Evolutionary conservation across 2,797 vertebrate species (phyloP).

Genomic region (Neosilurus hyrtlii): DNA sequence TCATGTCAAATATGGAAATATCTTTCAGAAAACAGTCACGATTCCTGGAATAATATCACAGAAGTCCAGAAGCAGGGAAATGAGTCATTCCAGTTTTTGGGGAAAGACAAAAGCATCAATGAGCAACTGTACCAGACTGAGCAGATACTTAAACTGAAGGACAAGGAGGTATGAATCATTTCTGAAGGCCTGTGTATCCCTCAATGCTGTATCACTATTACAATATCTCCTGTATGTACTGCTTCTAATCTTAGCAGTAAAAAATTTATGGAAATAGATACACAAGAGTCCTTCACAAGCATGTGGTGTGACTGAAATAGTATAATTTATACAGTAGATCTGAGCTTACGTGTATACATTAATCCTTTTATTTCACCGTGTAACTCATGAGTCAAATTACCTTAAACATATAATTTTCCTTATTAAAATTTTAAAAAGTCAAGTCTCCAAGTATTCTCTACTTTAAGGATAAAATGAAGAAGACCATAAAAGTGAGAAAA

Average conservation of each 20-base stretch:
- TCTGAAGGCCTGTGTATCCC: constrained; percentile 38
- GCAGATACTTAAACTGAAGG: constrained; percentile 77
- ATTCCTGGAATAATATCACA: constrained; percentile 53
- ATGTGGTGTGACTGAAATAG: neutral
- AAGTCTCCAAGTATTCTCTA: neutral
- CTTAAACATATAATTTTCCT: neutral
- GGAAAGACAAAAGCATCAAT: constrained; percentile 51
- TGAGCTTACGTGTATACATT: too few relatives aligned
- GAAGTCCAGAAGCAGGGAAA: constrained; percentile 44
- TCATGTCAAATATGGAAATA: neutral
- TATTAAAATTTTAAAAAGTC: neutral
- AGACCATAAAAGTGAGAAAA: neutral
- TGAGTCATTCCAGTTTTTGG: constrained; percentile 31
- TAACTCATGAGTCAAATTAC: neutral
- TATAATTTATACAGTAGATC: neutral
- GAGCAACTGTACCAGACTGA: constrained; percentile 73
- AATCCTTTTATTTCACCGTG: neutral
- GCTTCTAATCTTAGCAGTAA: neutral
- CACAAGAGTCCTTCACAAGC: neutral
- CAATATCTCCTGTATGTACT: neutral
- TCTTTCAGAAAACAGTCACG: constrained; percentile 55
- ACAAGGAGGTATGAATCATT: constrained; percentile 79
- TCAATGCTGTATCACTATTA: neutral
- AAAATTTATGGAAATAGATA: neutral
- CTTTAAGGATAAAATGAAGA: neutral